Conservation (phyloP, 2,888 invertebrate species). For the Lamellibrachia columna region DNA sequence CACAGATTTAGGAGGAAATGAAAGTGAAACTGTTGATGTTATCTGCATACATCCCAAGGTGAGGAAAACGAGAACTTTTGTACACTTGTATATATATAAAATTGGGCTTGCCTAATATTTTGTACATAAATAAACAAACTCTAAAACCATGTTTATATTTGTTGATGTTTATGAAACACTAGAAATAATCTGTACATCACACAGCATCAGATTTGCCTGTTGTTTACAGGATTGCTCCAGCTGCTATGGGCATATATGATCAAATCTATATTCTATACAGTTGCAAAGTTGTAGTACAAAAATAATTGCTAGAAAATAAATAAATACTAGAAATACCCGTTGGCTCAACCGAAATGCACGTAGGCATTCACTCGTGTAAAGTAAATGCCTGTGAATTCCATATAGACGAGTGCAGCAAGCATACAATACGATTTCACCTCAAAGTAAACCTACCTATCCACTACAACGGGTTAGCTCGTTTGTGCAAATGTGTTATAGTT, state of each 20-base stretch:
- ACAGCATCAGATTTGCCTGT: background rate
- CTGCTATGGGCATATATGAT: background rate
- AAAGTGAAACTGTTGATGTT: background rate
- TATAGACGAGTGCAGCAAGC: too few relatives aligned
- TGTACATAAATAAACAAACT: conserved; percentile 1
- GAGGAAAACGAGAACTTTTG: background rate
- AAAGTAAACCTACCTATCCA: too few relatives aligned
- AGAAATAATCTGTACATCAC: background rate
- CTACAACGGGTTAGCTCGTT: too few relatives aligned
- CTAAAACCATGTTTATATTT: background rate
- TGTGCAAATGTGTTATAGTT: too few relatives aligned
- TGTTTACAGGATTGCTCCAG: background rate
- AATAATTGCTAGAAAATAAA: too few relatives aligned
- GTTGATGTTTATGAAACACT: background rate
- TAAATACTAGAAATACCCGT: too few relatives aligned
- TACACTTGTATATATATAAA: background rate
- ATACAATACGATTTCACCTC: too few relatives aligned
- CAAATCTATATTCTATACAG: too few relatives aligned
- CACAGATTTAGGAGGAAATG: background rate
- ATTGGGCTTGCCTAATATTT: background rate
- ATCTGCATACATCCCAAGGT: background rate
- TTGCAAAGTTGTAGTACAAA: too few relatives aligned
- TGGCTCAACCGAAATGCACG: too few relatives aligned
- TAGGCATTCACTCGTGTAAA: too few relatives aligned
- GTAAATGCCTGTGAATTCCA: too few relatives aligned